Evolutionary conservation across 2,888 invertebrate genomes (phyloP).

Genomic region (Drosophila rubida): DNA sequence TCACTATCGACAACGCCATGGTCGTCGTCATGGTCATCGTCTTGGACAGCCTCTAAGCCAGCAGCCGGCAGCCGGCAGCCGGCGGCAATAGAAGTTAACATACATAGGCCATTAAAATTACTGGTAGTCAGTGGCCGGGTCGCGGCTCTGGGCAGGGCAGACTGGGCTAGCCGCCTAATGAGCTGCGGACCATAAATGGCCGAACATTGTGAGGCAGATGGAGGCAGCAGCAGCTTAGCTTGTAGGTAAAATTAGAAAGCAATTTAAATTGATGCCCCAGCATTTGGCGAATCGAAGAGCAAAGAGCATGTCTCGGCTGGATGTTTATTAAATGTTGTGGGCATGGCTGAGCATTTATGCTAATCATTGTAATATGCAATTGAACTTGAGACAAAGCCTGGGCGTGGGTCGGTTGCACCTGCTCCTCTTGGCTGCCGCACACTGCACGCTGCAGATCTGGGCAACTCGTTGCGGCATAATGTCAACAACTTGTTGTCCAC

Average conservation of each 20-base stretch:
- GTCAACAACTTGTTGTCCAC: constrained; percentile 23
- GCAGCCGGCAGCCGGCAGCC: constrained; percentile 15
- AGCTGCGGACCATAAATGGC: constrained; percentile 74
- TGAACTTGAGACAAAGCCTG: constrained; percentile 34
- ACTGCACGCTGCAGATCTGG: background rate
- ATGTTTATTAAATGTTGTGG: constrained; percentile 70
- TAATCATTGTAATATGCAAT: constrained; percentile 63
- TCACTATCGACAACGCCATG: background rate
- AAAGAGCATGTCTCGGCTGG: constrained; percentile 16
- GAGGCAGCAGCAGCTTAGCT: constrained; percentile 16
- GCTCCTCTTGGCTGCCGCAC: background rate
- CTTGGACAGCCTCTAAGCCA: constrained; percentile 10
- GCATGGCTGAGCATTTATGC: constrained; percentile 65
- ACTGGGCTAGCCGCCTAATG: constrained; percentile 59
- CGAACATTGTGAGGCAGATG: constrained; percentile 68
- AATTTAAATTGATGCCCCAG: constrained; percentile 69
- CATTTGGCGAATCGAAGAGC: constrained; percentile 12
- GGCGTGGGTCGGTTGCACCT: constrained; percentile 52
- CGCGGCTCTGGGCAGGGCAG: constrained; percentile 4
- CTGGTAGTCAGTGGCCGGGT: constrained; percentile 10
- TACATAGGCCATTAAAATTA: constrained; percentile 60
- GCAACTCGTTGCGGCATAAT: background rate
- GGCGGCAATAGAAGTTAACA: constrained; percentile 35
- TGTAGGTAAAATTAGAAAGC: constrained; percentile 75
- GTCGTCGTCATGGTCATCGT: background rate